A percentile compares a stretch with the other conserved stretches of the same genome.
These are phyloP conservation scores for Chrysolina americana DNA, from an alignment of 2,888 invertebrate species.

Conservation along the genomic window DNA sequence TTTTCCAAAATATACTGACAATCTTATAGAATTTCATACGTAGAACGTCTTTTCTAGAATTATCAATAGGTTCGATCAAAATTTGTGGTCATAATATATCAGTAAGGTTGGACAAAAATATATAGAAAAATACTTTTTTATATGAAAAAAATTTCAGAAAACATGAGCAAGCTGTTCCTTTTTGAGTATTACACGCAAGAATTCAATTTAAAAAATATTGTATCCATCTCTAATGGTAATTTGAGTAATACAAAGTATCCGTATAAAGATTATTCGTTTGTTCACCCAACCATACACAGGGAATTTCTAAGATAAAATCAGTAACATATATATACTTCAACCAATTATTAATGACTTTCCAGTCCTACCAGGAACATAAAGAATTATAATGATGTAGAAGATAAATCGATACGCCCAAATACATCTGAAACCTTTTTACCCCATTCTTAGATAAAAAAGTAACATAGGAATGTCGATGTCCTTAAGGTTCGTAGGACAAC, in stretches of 20 bases:
- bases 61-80: too few relatives aligned
- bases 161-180: too few relatives aligned
- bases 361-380: not conserved
- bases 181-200: too few relatives aligned
- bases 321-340: not conserved
- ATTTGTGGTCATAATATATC: too few relatives aligned
- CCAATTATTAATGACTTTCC: not conserved
- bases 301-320: not conserved
- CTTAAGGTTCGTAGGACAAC: not conserved
- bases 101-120: too few relatives aligned
- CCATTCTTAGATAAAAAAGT: conserved; percentile 7
- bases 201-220: too few relatives aligned
- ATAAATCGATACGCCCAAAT: not conserved
- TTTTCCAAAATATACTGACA: not conserved
- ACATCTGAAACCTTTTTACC: conserved; percentile 1
- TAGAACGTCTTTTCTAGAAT: too few relatives aligned
- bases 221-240: too few relatives aligned
- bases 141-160: too few relatives aligned
- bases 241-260: too few relatives aligned
- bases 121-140: too few relatives aligned
- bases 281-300: not conserved
- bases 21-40: too few relatives aligned
- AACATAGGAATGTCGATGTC: conserved; percentile 17
- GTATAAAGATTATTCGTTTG: not conserved
- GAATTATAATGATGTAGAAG: not conserved